Evolutionary conservation across 2,888 invertebrate genomes (phyloP).

Genomic region (Rapana venosa): DNA sequence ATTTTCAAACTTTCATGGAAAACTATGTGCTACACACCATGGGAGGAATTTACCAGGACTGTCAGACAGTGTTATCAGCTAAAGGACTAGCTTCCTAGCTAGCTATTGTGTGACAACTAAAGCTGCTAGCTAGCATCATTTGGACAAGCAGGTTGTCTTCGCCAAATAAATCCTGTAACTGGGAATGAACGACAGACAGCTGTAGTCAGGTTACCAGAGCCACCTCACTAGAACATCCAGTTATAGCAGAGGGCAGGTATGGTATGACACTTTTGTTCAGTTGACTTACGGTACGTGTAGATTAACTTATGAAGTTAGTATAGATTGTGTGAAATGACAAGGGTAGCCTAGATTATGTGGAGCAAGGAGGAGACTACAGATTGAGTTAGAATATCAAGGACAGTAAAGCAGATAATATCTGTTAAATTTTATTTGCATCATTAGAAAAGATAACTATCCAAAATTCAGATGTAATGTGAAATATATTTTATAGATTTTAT

Average conservation of each 20-base stretch:
- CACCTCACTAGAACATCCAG: not conserved
- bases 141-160: not conserved
- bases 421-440: not conserved
- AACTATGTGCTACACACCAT: not conserved
- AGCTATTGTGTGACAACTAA: not conserved
- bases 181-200: constrained; percentile 5
- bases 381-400: not conserved
- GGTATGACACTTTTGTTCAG: constrained; percentile 21
- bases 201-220: constrained; percentile 21
- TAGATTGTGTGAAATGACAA: not conserved
- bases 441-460: not conserved
- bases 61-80: constrained; percentile 8
- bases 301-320: not conserved
- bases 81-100: not conserved
- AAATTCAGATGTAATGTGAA: no score
- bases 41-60: not conserved
- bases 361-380: not conserved
- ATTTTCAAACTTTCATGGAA: not conserved
- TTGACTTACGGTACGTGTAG: not conserved
- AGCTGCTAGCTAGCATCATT: constrained; percentile 8
- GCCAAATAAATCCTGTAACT: not conserved
- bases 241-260: constrained; percentile 9
- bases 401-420: not conserved
- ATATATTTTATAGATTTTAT: no score
- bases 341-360: not conserved